phyloP scores from a whole-genome alignment of 2,888 invertebrate genomes.

The Pammene aurita region DNA sequence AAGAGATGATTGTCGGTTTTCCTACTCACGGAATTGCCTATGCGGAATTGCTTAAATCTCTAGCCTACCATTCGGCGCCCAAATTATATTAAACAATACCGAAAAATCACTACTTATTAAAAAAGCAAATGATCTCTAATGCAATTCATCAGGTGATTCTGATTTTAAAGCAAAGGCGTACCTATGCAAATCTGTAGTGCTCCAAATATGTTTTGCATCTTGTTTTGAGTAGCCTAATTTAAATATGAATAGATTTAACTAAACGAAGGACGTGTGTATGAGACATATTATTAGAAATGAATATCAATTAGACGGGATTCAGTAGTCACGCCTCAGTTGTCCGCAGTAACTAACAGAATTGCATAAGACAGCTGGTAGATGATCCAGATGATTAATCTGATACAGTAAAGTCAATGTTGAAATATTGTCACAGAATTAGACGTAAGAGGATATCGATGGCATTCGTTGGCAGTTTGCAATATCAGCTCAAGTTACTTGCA shows the following conservation, averaged over 20 bases:
- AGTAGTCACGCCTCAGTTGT: slow-evolving; percentile 4
- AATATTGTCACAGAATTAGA: slow-evolving; percentile 43
- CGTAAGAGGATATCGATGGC: slow-evolving; percentile 48
- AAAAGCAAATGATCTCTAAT: too few relatives aligned
- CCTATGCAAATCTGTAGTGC: slow-evolving; percentile 16
- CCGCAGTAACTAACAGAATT: not conserved
- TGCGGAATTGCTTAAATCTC: too few relatives aligned
- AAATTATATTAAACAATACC: too few relatives aligned
- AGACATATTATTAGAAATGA: slow-evolving; percentile 16
- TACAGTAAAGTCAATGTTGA: slow-evolving; percentile 34
- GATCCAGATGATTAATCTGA: slow-evolving; percentile 29
- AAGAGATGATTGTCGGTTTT: too few relatives aligned
- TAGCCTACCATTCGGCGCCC: too few relatives aligned
- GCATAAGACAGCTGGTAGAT: slow-evolving; percentile 19
- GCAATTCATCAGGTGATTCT: not conserved
- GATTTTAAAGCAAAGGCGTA: slow-evolving; percentile 15
- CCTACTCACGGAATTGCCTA: too few relatives aligned
- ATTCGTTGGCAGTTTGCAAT: slow-evolving; percentile 44
- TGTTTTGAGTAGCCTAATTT: slow-evolving; percentile 30
- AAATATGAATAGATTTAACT: slow-evolving; percentile 34
- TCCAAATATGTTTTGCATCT: slow-evolving; percentile 19
- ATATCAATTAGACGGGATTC: slow-evolving; percentile 24
- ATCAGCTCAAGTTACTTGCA: slow-evolving; percentile 47
- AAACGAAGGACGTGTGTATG: slow-evolving; percentile 27
- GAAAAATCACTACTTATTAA: too few relatives aligned